Percentiles rank a stretch among this genome's conserved stretches.
phyloP scores from a whole-genome alignment of 1,140 invertebrate species.

The Drosophila ananassae region DNA sequence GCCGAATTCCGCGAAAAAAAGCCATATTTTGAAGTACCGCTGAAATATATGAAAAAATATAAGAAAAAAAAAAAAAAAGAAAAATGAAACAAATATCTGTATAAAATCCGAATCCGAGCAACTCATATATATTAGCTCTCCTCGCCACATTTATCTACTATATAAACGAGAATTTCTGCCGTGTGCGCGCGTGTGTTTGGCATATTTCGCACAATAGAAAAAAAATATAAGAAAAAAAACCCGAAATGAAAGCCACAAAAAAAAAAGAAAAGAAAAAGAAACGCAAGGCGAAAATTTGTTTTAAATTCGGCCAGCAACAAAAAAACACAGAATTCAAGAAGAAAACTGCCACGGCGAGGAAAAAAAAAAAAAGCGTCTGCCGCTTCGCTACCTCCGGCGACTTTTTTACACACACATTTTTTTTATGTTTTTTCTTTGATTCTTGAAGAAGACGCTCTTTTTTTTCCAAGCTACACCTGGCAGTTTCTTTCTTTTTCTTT shows the following conservation, averaged over 20 bases:
- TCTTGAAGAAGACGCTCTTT: constrained; percentile 4
- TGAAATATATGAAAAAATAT: constrained; percentile 25
- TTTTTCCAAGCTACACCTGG: constrained; percentile 14
- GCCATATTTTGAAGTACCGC: constrained; percentile 5
- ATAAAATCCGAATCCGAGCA: constrained; percentile 61
- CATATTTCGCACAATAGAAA: constrained; percentile 76
- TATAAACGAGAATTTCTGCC: constrained; percentile 66
- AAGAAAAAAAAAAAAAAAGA: constrained; percentile 37
- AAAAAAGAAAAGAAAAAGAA: constrained; percentile 50
- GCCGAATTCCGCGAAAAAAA: constrained; percentile 44
- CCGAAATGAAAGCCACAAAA: constrained; percentile 47
- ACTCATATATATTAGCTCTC: constrained; percentile 58
- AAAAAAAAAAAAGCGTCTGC: constrained; percentile 20
- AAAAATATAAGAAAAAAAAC: constrained; percentile 42
- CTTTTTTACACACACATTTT: too few species aligned
- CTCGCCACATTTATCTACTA: constrained; percentile 48
- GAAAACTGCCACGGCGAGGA: constrained; percentile 62
- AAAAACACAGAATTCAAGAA: constrained; percentile 36
- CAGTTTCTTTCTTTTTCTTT: constrained; percentile 21
- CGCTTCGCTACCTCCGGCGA: constrained; percentile 26
- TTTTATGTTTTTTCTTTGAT: too few species aligned
- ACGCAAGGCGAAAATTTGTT: constrained; percentile 68
- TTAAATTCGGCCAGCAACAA: constrained; percentile 62
- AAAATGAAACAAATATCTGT: constrained; percentile 63
- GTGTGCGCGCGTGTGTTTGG: constrained; percentile 77